phyloP scores from a whole-genome alignment of 1,140 invertebrate genomes.

The Pomacea maculata region DNA sequence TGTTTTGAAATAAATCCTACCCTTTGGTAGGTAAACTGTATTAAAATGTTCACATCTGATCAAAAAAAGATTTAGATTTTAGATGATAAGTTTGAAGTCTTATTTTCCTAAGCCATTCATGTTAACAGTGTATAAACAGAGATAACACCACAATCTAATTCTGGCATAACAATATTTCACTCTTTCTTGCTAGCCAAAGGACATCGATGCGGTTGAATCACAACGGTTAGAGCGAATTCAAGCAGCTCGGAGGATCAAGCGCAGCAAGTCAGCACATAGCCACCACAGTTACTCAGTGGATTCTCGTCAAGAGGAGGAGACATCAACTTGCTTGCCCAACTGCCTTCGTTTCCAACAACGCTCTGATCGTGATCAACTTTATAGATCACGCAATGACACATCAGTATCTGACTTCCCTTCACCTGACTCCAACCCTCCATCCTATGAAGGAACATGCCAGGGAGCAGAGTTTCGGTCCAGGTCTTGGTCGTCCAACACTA shows the following conservation, averaged over 20 bases:
- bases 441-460: slow-evolving; percentile 39
- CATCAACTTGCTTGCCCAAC: slow-evolving; percentile 56
- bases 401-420: slow-evolving; percentile 47
- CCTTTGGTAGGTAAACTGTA: too few relatives aligned
- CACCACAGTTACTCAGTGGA: slow-evolving; percentile 36
- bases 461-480: slow-evolving; percentile 26
- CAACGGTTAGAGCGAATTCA: slow-evolving; percentile 54
- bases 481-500: slow-evolving; percentile 25
- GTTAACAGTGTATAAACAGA: too few relatives aligned
- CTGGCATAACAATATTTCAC: background rate
- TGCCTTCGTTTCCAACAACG: slow-evolving; percentile 53
- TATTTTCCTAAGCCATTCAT: too few relatives aligned
- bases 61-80: too few relatives aligned
- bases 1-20: too few relatives aligned
- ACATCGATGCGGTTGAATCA: slow-evolving; percentile 55
- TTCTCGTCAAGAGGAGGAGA: slow-evolving; percentile 35
- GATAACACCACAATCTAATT: too few relatives aligned
- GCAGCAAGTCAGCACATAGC: slow-evolving; percentile 48
- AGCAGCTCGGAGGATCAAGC: slow-evolving; percentile 52
- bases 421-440: slow-evolving; percentile 49
- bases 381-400: slow-evolving; percentile 37
- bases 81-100: too few relatives aligned
- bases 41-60: too few relatives aligned
- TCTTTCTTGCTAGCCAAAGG: slow-evolving; percentile 52
- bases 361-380: slow-evolving; percentile 44